A percentile compares a stretch with the other conserved stretches of the same genome.
Evolutionary conservation across 53 echinoderm and acorn worm genomes (phyloP).

Genomic region (Astropecten irregularis): DNA sequence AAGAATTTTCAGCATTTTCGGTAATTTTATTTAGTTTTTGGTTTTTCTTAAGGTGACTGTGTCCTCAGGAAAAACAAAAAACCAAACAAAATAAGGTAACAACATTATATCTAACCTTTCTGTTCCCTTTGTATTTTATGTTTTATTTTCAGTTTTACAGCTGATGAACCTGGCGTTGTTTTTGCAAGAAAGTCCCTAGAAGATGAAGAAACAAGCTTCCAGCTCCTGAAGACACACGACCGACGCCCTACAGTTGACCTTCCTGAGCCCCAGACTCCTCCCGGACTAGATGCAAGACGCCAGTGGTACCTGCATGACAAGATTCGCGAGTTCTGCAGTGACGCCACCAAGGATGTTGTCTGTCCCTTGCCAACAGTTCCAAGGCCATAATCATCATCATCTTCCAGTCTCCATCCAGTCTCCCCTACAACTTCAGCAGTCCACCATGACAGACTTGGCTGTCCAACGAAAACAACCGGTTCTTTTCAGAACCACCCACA

Average conservation of each 20-base stretch:
- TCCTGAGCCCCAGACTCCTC: too few relatives aligned
- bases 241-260: conserved; percentile 12
- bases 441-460: too few relatives aligned
- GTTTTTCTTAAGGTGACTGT: too few relatives aligned
- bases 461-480: too few relatives aligned
- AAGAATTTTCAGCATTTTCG: conserved; percentile 72
- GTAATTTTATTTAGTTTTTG: conserved; percentile 16
- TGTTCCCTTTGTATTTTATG: neutral
- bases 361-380: neutral
- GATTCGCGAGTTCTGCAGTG: conserved; percentile 8
- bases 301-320: conserved; percentile 12
- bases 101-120: too few relatives aligned
- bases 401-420: too few relatives aligned
- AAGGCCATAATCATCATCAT: neutral
- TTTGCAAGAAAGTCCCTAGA: neutral
- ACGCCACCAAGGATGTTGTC: neutral
- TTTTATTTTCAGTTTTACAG: neutral
- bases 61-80: too few relatives aligned
- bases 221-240: neutral
- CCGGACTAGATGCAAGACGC: neutral
- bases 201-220: neutral
- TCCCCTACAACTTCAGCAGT: too few relatives aligned
- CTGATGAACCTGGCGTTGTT: conserved; percentile 6
- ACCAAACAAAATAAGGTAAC: too few relatives aligned
- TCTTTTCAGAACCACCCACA: too few relatives aligned